Evolutionary conservation across 1,140 invertebrate species (phyloP).

Genomic region (Drepana arcuata): DNA sequence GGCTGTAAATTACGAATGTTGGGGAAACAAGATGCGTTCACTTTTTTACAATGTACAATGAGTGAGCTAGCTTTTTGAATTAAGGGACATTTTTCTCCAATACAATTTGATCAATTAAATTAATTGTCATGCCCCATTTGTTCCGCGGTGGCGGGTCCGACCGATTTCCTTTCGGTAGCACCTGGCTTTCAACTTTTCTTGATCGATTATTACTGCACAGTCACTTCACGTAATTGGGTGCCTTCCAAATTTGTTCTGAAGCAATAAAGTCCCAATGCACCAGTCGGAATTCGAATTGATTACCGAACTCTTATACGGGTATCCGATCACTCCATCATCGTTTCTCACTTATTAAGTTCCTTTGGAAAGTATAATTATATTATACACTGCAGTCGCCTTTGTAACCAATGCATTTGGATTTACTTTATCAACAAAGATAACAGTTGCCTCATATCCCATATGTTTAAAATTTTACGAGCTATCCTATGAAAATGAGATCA

Average conservation of each 20-base stretch:
- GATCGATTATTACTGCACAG: slow-evolving; percentile 54
- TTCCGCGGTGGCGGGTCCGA: slow-evolving; percentile 43
- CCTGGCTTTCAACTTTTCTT: slow-evolving; percentile 36
- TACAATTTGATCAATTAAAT: slow-evolving; percentile 64
- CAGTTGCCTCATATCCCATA: too few species aligned
- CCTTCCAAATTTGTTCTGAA: slow-evolving; percentile 41
- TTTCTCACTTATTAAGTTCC: slow-evolving; percentile 1
- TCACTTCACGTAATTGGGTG: slow-evolving; percentile 57
- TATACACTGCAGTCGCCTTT: neutral
- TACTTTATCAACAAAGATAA: slow-evolving; percentile 4
- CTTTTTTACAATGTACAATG: too few species aligned
- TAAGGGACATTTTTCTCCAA: too few species aligned
- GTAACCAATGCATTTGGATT: neutral
- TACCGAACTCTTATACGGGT: slow-evolving; percentile 16
- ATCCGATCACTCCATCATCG: slow-evolving; percentile 4
- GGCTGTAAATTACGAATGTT: too few species aligned
- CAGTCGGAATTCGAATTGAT: slow-evolving; percentile 24
- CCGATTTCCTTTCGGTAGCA: slow-evolving; percentile 32
- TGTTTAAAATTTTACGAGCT: too few species aligned
- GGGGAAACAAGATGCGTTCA: too few species aligned
- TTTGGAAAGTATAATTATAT: slow-evolving; percentile 6
- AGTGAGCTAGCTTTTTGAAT: too few species aligned
- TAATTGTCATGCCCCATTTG: slow-evolving; percentile 54
- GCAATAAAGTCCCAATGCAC: slow-evolving; percentile 19
- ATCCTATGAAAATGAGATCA: too few species aligned